Evolutionary conservation across 64 coral and sea anemone species (phyloP), one percentile per base, ranked within the genome.

Genomic region (Orbicella faveolata): DNA sequence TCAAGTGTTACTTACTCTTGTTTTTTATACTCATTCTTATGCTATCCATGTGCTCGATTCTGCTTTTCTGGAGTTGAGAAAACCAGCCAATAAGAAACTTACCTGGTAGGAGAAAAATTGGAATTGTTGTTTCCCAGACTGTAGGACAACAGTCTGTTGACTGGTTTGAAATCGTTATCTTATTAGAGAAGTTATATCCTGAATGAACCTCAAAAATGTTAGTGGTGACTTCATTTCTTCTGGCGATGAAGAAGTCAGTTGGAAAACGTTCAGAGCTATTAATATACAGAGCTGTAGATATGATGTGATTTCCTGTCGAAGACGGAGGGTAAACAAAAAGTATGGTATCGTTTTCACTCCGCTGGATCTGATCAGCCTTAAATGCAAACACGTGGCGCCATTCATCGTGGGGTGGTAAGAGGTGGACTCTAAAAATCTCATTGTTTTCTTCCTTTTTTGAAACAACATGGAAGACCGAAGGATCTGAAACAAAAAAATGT

Each of bases 301-400:
- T 59, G 21, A 90, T 69, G 17, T 41, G 34, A 21, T 84, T 59
- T 36, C 89, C 79, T 6, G 30, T 21, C 7, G 6, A n/a, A 3
- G 34, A 51, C 52, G 64, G 41, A 83, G 64, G 62, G 73, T 90
- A 90, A 59, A 90, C 64, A 75, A 83, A 90, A 18, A 72, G 18
- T 79, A 90, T 90, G 48, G 65, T 79, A 25, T 90, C 68, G n/a
- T 84, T 52, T 10, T 57, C 25, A 14, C 17, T 84, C 12, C 68
- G 41, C 70, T 34, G 34, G 79, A 53, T 90, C 34, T 76, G 77
- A 75, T 73, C 59, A 63, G 89, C 79, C 9, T 69, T 16, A 36
- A 90, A 90, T 39, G 79, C 44, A 57, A 90, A 90, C 78, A 83
- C 63, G 69, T 83, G 5, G 14, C 18, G 54, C 89, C 79, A 90